Conservation (phyloP, 1,140 invertebrate genomes). For the Cheumatopsyche charites region DNA sequence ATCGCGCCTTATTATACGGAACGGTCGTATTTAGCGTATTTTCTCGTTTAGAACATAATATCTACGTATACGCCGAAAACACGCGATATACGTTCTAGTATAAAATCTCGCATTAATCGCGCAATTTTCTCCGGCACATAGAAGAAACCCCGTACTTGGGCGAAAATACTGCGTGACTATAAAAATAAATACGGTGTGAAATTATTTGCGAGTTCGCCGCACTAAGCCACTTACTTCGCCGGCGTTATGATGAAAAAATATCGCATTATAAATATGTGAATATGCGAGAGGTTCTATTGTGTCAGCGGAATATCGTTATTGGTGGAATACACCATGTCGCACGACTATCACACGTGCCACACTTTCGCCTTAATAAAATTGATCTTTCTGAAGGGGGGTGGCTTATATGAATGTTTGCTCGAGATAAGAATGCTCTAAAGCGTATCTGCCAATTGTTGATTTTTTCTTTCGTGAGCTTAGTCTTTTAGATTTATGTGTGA, state of each 20-base stretch:
- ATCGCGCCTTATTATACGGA: too few species aligned
- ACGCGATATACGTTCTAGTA: neutral
- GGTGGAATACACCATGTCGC: conserved; percentile 38
- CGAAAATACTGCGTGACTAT: conserved; percentile 13
- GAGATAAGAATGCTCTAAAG: conserved; percentile 12
- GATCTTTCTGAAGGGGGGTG: neutral
- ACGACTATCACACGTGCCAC: conserved; percentile 46
- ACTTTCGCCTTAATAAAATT: conserved; percentile 35
- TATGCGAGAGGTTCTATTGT: conserved; percentile 47
- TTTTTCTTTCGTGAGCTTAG: conserved; percentile 6
- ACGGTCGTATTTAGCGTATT: too few species aligned
- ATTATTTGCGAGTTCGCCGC: conserved; percentile 21
- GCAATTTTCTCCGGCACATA: conserved; percentile 18
- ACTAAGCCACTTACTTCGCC: neutral
- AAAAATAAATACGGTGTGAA: conserved; percentile 27
- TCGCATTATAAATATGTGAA: conserved; percentile 47
- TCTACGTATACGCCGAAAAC: neutral
- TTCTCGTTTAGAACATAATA: too few species aligned
- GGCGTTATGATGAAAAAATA: conserved; percentile 27
- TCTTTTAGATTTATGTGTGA: neutral
- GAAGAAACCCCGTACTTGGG: neutral
- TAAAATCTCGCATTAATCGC: conserved; percentile 18
- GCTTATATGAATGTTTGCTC: conserved; percentile 11
- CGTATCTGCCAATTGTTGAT: neutral
- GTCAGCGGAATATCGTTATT: conserved; percentile 49